These are phyloP conservation scores for Chymomyza amoena DNA, from an alignment of 2,888 invertebrate genomes.

Conservation along the genomic window DNA sequence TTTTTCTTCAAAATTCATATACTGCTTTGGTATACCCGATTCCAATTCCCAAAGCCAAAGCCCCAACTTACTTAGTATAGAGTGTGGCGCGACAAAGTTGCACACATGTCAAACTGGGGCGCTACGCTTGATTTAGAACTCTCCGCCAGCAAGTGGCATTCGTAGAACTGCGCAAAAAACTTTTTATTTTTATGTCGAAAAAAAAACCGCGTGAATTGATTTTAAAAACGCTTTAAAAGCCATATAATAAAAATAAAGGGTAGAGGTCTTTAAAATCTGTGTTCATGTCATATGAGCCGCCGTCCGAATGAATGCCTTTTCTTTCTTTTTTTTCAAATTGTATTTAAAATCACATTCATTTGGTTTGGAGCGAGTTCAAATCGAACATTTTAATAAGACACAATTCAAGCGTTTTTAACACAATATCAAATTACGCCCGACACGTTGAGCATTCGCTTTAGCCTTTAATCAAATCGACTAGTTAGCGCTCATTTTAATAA, in stretches of 20 bases:
- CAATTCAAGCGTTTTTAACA: slow-evolving; percentile 46
- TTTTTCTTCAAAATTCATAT: slow-evolving; percentile 15
- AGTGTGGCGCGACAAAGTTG: slow-evolving; percentile 53
- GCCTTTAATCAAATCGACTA: slow-evolving; percentile 66
- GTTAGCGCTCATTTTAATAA: slow-evolving; percentile 64
- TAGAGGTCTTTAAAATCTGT: background rate
- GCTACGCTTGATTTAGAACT: slow-evolving; percentile 73
- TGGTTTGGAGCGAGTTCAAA: background rate
- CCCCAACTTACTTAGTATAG: background rate
- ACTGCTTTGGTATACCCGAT: slow-evolving; percentile 20
- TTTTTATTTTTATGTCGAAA: background rate
- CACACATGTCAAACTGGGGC: slow-evolving; percentile 66
- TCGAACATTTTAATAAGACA: background rate
- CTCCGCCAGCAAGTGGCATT: slow-evolving; percentile 62
- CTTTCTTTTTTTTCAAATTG: background rate
- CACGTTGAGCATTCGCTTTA: slow-evolving; percentile 30
- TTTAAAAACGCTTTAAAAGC: slow-evolving; percentile 63
- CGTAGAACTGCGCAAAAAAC: slow-evolving; percentile 40
- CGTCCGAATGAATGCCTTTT: background rate
- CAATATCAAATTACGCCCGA: slow-evolving; percentile 61
- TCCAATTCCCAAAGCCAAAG: slow-evolving; percentile 19
- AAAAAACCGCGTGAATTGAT: slow-evolving; percentile 43
- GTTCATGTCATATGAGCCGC: background rate
- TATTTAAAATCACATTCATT: background rate
- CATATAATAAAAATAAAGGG: slow-evolving; percentile 30